phyloP scores from a whole-genome alignment of 2,888 invertebrate genomes.

The Steinernema hermaphroditum region DNA sequence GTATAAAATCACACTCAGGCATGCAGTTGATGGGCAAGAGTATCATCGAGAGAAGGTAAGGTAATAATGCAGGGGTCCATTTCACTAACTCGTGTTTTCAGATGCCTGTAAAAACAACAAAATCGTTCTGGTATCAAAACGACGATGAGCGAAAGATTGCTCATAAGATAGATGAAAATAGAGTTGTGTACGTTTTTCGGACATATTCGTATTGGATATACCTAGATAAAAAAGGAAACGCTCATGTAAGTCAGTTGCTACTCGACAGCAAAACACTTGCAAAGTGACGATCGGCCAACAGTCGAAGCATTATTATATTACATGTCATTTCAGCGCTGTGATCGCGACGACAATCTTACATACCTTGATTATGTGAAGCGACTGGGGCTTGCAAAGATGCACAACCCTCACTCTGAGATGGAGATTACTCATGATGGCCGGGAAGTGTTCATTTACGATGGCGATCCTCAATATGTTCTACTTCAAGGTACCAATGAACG shows the following conservation, averaged over 20 bases:
- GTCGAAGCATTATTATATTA: too few species aligned
- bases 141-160: conserved; percentile 32
- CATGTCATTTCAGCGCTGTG: conserved; percentile 35
- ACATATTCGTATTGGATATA: conserved; percentile 31
- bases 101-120: neutral
- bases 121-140: conserved; percentile 38
- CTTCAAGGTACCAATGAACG: conserved; percentile 21
- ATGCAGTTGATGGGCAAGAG: neutral
- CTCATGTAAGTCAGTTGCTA: conserved; percentile 26
- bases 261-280: too few species aligned
- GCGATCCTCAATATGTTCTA: conserved; percentile 27
- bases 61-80: neutral
- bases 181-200: conserved; percentile 33
- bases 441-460: conserved; percentile 37
- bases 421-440: conserved; percentile 32
- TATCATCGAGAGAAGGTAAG: neutral
- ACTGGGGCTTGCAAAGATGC: conserved; percentile 32
- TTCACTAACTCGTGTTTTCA: neutral
- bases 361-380: conserved; percentile 28
- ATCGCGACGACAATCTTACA: neutral
- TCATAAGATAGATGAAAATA: conserved; percentile 27
- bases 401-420: conserved; percentile 36
- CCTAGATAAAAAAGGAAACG: neutral
- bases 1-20: neutral
- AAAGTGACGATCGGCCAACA: too few species aligned